Evolutionary conservation across 53 echinoderm and acorn worm genomes (phyloP), one percentile per base, ranked within the genome.

Genomic region (Patiria pectinifera): DNA sequence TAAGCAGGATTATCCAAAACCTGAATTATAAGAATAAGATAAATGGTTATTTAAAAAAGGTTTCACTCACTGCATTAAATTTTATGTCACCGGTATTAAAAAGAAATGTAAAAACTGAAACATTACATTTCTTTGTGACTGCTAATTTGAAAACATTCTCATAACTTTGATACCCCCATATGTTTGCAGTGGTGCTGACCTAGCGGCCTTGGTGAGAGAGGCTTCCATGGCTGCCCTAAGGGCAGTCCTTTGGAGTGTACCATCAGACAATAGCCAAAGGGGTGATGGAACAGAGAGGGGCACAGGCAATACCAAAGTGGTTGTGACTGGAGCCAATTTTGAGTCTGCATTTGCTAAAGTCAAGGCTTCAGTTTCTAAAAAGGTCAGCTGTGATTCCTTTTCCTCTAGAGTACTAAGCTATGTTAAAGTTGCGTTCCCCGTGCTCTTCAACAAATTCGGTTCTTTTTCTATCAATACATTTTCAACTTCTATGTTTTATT

Each of bases 191-290:
- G 99, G 99, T 46, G 99, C 99, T 44, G 99, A 99, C 89, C 79
- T 99, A 15, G 95, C 99, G 74, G 97, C 99, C 26, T 87, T 99
- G 63, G 96, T 97, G 47, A 87, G 99, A 91, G 99, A 99, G 82
- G 99, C 99, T 8, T 96, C 99, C 6, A 96, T 99, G 97, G 87
- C 94, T 79, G 97, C 99, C 21, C 71, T 99, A 83, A 96, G 96
- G 93, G 85, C 86, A 23, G 83, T 95, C 83, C 83, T 97, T 23
- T 79, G 71, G 62, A 85, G 25, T n/a, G 84, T 85, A 53, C 90
- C 85, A 83, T 58, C 82, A 13, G 71, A 59, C 62, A 61, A 70
- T 4, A 78, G 43, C 70, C 66, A 93, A 76, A 78, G 86, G 86
- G 71, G 80, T 74, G 86, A 69, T 80, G 2, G 12, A 26, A 45